Evolutionary conservation across 2,113 vertebrate species (phyloP).

Genomic region (Felis catus): DNA sequence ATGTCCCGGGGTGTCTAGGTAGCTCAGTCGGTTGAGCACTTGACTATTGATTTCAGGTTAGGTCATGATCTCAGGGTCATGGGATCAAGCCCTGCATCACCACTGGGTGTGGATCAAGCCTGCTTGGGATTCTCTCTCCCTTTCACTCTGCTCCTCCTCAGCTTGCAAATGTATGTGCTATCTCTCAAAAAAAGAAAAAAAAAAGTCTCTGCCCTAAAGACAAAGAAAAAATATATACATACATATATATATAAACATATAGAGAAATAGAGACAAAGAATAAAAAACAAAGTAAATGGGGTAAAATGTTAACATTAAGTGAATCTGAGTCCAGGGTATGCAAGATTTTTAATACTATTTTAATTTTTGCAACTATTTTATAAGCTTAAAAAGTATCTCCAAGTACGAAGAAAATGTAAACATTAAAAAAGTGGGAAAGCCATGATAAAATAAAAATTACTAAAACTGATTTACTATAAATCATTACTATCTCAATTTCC

Average conservation of each 20-base stretch:
- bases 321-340: neutral
- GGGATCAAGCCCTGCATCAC: no score
- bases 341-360: neutral
- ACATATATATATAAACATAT: neutral
- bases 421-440: neutral
- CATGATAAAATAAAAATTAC: neutral
- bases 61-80: no score
- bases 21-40: no score
- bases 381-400: neutral
- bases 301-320: neutral
- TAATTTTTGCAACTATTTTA: neutral
- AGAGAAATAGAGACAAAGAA: neutral
- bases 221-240: neutral
- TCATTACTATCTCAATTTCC: conserved; percentile 6
- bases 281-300: neutral
- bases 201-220: neutral
- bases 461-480: conserved; percentile 5
- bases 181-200: no score
- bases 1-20: no score
- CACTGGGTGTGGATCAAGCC: no score
- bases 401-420: neutral
- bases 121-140: no score
- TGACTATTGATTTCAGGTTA: no score
- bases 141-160: no score
- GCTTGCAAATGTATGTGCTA: no score